Evolutionary conservation across 1,140 invertebrate species (phyloP).

Genomic region (Lordiphosa stackelbergi): DNA sequence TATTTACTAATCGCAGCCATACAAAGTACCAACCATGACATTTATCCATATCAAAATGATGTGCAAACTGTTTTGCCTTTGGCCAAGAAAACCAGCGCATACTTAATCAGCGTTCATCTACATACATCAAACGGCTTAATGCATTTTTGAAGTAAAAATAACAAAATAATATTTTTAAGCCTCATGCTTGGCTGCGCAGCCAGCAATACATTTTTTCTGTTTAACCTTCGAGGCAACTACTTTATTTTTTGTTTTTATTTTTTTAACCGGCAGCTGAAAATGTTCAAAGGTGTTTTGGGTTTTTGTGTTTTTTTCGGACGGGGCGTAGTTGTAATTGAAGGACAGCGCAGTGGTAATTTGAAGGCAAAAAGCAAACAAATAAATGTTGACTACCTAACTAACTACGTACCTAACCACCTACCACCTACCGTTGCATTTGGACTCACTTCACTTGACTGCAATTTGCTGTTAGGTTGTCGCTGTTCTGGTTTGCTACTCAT

Average conservation of each 20-base stretch:
- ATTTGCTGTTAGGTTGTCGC: constrained; percentile 39
- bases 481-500: constrained; percentile 26
- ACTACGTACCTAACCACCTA: constrained; percentile 11
- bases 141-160: constrained; percentile 22
- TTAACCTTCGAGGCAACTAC: constrained; percentile 61
- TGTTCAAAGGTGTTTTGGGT: constrained; percentile 36
- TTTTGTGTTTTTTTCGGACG: constrained; percentile 21
- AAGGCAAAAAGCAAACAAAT: constrained; percentile 46
- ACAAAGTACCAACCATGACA: constrained; percentile 10
- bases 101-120: constrained; percentile 29
- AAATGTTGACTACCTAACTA: constrained; percentile 29
- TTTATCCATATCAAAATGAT: constrained; percentile 32
- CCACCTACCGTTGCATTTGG: constrained; percentile 26
- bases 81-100: constrained; percentile 12
- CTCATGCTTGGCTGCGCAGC: constrained; percentile 49
- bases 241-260: constrained; percentile 16
- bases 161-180: constrained; percentile 57
- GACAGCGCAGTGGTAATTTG: constrained; percentile 52
- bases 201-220: constrained; percentile 38
- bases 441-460: constrained; percentile 49
- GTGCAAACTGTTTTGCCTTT: constrained; percentile 34
- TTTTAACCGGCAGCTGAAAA: constrained; percentile 18
- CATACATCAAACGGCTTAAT: constrained; percentile 5
- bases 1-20: background rate
- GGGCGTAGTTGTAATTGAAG: constrained; percentile 59